A percentile compares a stretch with the other conserved stretches of the same genome.
Evolutionary conservation across 2,888 invertebrate genomes (phyloP).

Genomic region (Apeira syringaria): DNA sequence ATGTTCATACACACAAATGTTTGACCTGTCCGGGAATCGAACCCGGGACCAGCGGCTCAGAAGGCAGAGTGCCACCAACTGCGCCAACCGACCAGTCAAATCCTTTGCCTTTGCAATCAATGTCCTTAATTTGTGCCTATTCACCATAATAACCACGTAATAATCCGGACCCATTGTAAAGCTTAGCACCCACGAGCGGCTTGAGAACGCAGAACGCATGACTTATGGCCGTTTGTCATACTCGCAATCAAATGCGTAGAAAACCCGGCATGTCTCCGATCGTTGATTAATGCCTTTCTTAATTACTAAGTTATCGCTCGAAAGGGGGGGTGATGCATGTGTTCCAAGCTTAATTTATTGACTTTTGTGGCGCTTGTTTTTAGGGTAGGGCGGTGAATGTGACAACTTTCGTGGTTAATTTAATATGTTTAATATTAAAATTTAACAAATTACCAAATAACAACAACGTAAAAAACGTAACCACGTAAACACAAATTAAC

Average conservation of each 20-base stretch:
- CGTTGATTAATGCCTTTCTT: constrained; percentile 80
- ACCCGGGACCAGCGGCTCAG: too few relatives aligned
- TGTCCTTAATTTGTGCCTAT: constrained; percentile 7
- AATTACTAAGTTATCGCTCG: constrained; percentile 77
- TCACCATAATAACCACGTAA: constrained; percentile 16
- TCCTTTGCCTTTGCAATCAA: not conserved
- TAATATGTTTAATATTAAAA: too few relatives aligned
- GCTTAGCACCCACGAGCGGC: constrained; percentile 49
- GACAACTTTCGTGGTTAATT: too few relatives aligned
- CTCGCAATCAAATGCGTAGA: constrained; percentile 61
- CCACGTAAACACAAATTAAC: too few relatives aligned
- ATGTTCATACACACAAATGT: too few relatives aligned
- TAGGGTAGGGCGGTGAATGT: constrained; percentile 30
- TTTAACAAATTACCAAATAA: too few relatives aligned
- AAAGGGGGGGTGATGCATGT: constrained; percentile 67
- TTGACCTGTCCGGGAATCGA: too few relatives aligned
- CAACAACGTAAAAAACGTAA: too few relatives aligned
- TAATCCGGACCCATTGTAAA: constrained; percentile 33
- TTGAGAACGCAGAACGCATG: constrained; percentile 49
- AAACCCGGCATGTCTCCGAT: constrained; percentile 60
- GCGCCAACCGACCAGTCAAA: not conserved
- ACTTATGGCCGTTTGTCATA: constrained; percentile 73
- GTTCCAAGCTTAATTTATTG: constrained; percentile 76
- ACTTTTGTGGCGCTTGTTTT: constrained; percentile 60
- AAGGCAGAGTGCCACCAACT: not conserved